Percentiles rank a stretch among this genome's conserved stretches.
Conservation (phyloP, 2,113 vertebrate species). For the Neogobius melanostomus region DNA sequence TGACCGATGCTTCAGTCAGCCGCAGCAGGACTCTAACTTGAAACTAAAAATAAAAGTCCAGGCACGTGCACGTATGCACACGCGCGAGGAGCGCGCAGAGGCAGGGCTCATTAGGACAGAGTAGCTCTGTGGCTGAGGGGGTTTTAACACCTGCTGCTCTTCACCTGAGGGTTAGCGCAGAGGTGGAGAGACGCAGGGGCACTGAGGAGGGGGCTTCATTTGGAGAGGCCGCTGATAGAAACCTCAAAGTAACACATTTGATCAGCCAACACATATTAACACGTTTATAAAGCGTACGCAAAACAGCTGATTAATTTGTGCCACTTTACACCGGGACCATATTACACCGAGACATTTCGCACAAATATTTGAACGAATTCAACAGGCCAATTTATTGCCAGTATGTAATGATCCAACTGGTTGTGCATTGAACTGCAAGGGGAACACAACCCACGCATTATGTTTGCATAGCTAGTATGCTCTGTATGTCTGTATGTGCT, state of each 20-base stretch:
- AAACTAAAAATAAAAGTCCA: constrained; percentile 79
- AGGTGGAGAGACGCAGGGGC: constrained; percentile 46
- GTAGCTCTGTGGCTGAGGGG: constrained; percentile 69
- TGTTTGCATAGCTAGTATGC: neutral
- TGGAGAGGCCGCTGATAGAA: constrained; percentile 60
- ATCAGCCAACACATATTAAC: constrained; percentile 59
- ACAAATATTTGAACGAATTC: too few species aligned
- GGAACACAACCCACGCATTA: neutral
- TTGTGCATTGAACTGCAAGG: neutral
- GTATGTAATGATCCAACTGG: too few species aligned
- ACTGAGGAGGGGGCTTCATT: constrained; percentile 49
- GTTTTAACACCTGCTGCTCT: constrained; percentile 82
- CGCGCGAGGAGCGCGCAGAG: constrained; percentile 61
- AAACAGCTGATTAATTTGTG: constrained; percentile 5
- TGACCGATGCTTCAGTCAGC: constrained; percentile 39
- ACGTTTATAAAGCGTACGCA: constrained; percentile 30
- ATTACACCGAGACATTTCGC: neutral
- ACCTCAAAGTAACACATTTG: constrained; percentile 62
- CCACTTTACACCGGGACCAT: neutral
- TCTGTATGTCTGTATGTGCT: neutral
- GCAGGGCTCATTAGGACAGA: constrained; percentile 70
- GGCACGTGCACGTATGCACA: constrained; percentile 7
- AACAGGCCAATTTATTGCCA: too few species aligned
- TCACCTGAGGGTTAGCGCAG: constrained; percentile 70
- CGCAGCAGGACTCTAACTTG: constrained; percentile 80